Percentiles rank a stretch among this genome's conserved stretches.
phyloP scores from a whole-genome alignment of 2,888 invertebrate species.

The Drosophila nr. fundita region DNA sequence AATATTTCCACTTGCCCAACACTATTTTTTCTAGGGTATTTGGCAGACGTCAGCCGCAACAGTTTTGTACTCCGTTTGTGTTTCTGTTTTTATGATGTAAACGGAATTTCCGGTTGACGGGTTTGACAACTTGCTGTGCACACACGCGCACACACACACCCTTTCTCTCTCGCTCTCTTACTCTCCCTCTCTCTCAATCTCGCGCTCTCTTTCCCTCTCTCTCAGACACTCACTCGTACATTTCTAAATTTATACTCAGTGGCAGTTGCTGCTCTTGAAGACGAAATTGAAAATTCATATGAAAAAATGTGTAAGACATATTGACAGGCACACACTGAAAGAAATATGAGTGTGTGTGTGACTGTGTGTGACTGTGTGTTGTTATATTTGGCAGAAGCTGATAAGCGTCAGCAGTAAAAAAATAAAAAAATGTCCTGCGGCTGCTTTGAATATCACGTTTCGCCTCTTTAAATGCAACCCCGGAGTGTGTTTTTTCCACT shows the following conservation, averaged over 20 bases:
- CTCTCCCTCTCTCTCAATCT: background rate
- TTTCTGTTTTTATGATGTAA: slow-evolving; percentile 67
- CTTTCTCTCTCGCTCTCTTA: background rate
- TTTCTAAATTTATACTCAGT: slow-evolving; percentile 67
- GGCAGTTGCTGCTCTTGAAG: slow-evolving; percentile 56
- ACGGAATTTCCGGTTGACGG: slow-evolving; percentile 77
- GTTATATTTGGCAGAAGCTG: slow-evolving; percentile 65
- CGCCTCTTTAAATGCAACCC: slow-evolving; percentile 42
- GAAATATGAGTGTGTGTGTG: background rate
- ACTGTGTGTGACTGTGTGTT: slow-evolving; percentile 3
- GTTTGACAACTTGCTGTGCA: slow-evolving; percentile 73
- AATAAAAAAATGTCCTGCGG: slow-evolving; percentile 56
- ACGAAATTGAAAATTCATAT: slow-evolving; percentile 75
- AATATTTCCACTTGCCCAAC: background rate
- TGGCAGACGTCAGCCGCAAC: background rate
- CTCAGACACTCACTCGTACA: slow-evolving; percentile 18
- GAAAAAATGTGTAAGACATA: slow-evolving; percentile 34
- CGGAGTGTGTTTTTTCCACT: background rate
- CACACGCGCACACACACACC: slow-evolving; percentile 21
- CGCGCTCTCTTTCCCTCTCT: background rate
- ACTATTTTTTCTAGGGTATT: slow-evolving; percentile 18
- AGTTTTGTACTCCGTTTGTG: slow-evolving; percentile 4
- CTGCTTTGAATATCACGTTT: slow-evolving; percentile 30
- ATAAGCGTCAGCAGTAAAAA: slow-evolving; percentile 53
- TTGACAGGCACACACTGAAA: slow-evolving; percentile 26